Evolutionary conservation across 2,113 vertebrate genomes (phyloP).

Genomic region (Bubo scandiacus): DNA sequence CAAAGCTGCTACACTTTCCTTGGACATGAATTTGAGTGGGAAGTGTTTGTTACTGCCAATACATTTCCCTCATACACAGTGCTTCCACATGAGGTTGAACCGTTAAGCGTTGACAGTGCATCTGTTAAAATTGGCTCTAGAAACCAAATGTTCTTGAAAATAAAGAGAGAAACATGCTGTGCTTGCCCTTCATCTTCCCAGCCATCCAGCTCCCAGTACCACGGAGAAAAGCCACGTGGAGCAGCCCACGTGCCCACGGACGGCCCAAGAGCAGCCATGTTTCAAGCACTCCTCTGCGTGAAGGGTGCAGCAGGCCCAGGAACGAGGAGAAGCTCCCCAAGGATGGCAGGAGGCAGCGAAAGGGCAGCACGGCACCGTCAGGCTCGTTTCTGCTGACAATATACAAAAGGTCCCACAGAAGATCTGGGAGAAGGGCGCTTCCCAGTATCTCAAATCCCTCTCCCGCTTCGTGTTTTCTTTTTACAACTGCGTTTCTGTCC

Average conservation of each 20-base stretch:
- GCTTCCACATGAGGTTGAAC: conserved; percentile 22
- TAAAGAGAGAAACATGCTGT: neutral
- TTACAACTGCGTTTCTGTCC: neutral
- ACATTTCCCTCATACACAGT: neutral
- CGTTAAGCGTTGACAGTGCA: neutral
- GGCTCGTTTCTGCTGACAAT: neutral
- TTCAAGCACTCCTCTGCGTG: neutral
- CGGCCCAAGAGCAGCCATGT: fast-evolving
- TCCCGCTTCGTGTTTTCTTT: neutral
- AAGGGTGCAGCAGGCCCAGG: neutral
- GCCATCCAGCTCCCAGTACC: neutral
- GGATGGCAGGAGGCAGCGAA: fast-evolving
- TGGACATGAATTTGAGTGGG: neutral
- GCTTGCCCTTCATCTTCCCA: neutral
- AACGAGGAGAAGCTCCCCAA: neutral
- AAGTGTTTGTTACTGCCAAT: neutral
- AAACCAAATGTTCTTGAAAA: conserved; percentile 35
- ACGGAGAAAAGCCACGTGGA: neutral
- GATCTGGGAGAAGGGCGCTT: neutral
- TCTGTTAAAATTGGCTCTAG: conserved; percentile 32
- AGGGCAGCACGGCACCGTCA: fast-evolving
- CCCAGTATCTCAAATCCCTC: neutral
- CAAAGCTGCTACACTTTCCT: neutral
- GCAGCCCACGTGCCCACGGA: neutral
- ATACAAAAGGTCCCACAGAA: neutral